These are phyloP conservation scores for Mythimna impura DNA, from an alignment of 2,888 invertebrate genomes.

Conservation along the genomic window DNA sequence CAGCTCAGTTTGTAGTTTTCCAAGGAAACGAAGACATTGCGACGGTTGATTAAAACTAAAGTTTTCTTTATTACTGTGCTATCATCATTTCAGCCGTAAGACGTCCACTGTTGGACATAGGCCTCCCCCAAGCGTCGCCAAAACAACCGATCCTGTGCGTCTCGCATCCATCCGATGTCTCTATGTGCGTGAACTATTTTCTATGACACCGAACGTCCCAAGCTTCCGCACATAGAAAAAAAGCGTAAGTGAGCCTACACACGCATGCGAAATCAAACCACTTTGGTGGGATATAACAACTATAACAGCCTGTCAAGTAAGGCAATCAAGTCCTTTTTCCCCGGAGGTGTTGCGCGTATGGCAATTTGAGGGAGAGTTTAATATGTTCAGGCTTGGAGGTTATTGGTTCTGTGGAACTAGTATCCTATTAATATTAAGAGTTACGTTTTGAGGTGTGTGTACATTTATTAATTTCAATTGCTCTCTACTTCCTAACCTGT, in stretches of 20 bases:
- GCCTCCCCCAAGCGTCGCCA: no score
- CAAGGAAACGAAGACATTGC: constrained; percentile 23
- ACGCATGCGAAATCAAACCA: no score
- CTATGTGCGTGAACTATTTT: no score
- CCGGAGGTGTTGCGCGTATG: neutral
- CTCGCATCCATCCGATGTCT: no score
- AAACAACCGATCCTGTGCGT: no score
- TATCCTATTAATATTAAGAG: constrained; percentile 4
- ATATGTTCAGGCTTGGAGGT: constrained; percentile 1
- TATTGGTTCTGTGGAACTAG: neutral
- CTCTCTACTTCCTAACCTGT: neutral
- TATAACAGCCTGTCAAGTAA: constrained; percentile 1
- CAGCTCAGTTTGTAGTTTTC: constrained; percentile 29
- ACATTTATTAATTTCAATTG: neutral
- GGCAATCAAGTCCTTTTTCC: constrained; percentile 2
- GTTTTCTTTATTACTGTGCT: constrained; percentile 19
- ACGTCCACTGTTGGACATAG: no score
- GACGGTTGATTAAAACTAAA: constrained; percentile 54
- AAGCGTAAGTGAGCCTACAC: no score
- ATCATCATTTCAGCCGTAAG: no score
- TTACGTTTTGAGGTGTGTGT: neutral
- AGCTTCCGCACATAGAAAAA: neutral
- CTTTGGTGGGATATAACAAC: no score
- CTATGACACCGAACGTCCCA: no score
- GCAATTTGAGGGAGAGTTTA: constrained; percentile 17